Evolutionary conservation across 2,113 vertebrate species (phyloP).

Genomic region (Azemiops feae): DNA sequence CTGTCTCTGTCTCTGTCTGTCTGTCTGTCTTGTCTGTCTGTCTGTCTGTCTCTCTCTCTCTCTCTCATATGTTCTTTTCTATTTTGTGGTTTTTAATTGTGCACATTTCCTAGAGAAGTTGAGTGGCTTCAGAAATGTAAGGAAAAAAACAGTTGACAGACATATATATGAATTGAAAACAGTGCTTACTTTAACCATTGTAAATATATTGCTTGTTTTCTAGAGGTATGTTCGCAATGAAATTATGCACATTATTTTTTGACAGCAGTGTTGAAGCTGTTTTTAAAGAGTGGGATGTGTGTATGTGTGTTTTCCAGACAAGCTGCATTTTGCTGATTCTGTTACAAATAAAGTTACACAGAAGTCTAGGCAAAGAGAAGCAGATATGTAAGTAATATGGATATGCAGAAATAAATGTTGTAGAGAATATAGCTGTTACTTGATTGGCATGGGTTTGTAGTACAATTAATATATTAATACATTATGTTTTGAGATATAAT

Average conservation of each 20-base stretch:
- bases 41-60: too few relatives aligned
- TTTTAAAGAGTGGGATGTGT: background rate
- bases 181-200: background rate
- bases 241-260: background rate
- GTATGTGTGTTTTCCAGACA: conserved; percentile 60
- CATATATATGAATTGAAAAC: background rate
- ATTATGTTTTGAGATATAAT: background rate
- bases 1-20: too few relatives aligned
- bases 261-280: background rate
- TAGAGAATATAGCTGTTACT: background rate
- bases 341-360: conserved; percentile 80
- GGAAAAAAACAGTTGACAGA: background rate
- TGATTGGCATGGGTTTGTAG: background rate
- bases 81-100: background rate
- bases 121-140: background rate
- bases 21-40: too few relatives aligned
- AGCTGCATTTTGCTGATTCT: conserved; percentile 75
- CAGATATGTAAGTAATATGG: conserved; percentile 74
- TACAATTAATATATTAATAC: background rate
- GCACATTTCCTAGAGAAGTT: background rate
- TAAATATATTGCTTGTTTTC: background rate
- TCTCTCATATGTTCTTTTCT: background rate
- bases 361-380: conserved; percentile 77
- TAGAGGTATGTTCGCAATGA: background rate
- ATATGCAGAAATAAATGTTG: background rate